Conservation (phyloP, 2,113 vertebrate species). For the Mobula hypostoma region DNA sequence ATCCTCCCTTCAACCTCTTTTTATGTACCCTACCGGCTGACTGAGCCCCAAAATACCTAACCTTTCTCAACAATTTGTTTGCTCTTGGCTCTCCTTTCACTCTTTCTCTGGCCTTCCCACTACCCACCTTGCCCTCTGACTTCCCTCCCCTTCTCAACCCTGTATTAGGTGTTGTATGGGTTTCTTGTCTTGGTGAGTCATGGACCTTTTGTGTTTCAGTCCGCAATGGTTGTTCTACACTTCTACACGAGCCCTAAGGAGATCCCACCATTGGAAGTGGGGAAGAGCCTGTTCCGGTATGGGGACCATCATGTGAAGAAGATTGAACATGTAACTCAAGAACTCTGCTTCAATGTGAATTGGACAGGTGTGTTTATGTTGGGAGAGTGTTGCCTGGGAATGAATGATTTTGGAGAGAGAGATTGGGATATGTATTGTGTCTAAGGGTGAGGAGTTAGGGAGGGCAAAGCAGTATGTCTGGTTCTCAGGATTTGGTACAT, state of each 20-base stretch:
- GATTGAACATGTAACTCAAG: constrained; percentile 50
- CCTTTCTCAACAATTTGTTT: too few species aligned
- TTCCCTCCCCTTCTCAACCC: not conserved
- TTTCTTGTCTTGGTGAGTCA: not conserved
- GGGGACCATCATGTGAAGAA: constrained; percentile 54
- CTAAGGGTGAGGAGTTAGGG: not conserved
- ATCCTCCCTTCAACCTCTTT: too few species aligned
- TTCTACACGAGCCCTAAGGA: constrained; percentile 57
- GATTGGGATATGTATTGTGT: not conserved
- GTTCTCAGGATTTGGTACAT: too few species aligned
- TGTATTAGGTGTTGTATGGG: not conserved
- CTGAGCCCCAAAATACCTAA: too few species aligned
- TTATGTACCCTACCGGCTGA: too few species aligned
- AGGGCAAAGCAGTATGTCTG: too few species aligned
- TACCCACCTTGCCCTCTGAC: too few species aligned
- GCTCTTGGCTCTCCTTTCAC: too few species aligned
- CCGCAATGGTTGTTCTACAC: constrained; percentile 61
- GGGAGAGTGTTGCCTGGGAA: not conserved
- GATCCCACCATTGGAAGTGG: constrained; percentile 46
- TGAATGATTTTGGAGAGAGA: not conserved
- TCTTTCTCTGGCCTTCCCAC: too few species aligned
- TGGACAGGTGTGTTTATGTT: constrained; percentile 61
- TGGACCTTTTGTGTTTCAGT: not conserved
- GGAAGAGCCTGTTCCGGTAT: constrained; percentile 47
- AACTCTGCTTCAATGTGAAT: constrained; percentile 80